Base-by-base conservation (phyloP, 2,888 invertebrate species). In the Bellardia pandia region DNA sequence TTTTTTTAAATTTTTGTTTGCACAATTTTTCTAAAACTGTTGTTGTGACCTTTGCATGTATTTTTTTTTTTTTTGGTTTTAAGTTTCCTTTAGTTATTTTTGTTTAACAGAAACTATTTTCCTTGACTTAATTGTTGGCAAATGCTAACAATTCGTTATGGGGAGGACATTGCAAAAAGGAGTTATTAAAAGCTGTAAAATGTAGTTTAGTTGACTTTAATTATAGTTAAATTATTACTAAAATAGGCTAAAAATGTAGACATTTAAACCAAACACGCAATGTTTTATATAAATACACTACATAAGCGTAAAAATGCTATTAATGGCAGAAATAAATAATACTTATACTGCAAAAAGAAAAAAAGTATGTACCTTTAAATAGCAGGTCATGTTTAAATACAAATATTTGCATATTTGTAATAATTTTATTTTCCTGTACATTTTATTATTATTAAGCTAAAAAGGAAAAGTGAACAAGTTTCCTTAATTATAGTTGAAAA, bases 121-220 rank as follows among this genome's bases (percentile, higher is more conserved):
- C 56, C 64, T 69, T 53, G 14, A 7, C 16, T 14, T 58, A 71
- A 77, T 77, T 83, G 45, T 14, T 77, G 37, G 56, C 23, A 83
- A 77, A 37, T 53, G 14, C 13, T 58, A 37, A 48, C 45, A 56
- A 33, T 69, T 58, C 58, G 1, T 40, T 42, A 11, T 33, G 13
- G 8, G 23, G 23, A 60, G 3, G 40, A 51, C 11, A 23, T 42
- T 56, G 64, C 45, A 71, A 62, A 80, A 81, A 81, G 62, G 48
- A 76, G 81, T 81, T 81, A 81, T 85, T 85, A 85, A 81, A 71
- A 77, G 58, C 77, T 76, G 85, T 85, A 71, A 85, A 85, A 80
- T 86, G 33, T 77, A 58, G 37, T 64, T 75, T 42, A 79, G 60
- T 72, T 76, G 60, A 40, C 53, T 66, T 77, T 82, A 86, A 86